Base-by-base conservation (phyloP, 1,140 invertebrate species). In the Chironomus striatipennis region DNA sequence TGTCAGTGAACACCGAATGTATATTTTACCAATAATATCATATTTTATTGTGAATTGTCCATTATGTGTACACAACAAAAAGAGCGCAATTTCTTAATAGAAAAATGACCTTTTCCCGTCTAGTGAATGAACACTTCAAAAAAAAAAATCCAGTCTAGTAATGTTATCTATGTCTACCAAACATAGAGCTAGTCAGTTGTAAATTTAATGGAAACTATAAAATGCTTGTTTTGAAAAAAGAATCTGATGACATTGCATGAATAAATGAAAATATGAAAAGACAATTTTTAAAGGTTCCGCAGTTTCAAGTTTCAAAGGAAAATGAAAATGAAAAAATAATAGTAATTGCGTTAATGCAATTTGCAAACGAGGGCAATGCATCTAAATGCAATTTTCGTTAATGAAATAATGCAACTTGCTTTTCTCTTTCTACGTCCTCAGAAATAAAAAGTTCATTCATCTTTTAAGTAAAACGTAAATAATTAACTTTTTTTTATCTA, bases 71-170 rank as follows among this genome's bases (percentile, higher is more conserved):
- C 9, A n/a, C n/a, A 57, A 47, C 1, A 15, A 47, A 10, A 57
- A 57, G 47, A 57, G n/a, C 47, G 47, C 47, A 57, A 57, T 57
- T n/a, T n/a, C 12, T 57, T 57, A 57, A 57, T 57, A 57, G 47
- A 57, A 57, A 57, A 57, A 57, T 57, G 47, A 57, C 47, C 47
- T 57, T 57, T 57, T 57, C 47, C 47, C 47, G 47, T 57, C 47
- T 57, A n/a, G 10, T n/a, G 12, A 57, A n/a, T 15, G 12, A 57
- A 5, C 12, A 15, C 9, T 47, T 47, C 47, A 57, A 57, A n/a
- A 15, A 15, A 15, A 57, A 12, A n/a, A 15, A 57, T 57, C 24
- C 24, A 34, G 47, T 57, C 4, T 1, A 15, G 47, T 57, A 57
- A 57, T 15, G 12, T 57, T 34, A 34, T 34, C 24, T 34, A 34